phyloP scores from a whole-genome alignment of 2,888 invertebrate genomes.

The Melikaiella ostensackeni region DNA sequence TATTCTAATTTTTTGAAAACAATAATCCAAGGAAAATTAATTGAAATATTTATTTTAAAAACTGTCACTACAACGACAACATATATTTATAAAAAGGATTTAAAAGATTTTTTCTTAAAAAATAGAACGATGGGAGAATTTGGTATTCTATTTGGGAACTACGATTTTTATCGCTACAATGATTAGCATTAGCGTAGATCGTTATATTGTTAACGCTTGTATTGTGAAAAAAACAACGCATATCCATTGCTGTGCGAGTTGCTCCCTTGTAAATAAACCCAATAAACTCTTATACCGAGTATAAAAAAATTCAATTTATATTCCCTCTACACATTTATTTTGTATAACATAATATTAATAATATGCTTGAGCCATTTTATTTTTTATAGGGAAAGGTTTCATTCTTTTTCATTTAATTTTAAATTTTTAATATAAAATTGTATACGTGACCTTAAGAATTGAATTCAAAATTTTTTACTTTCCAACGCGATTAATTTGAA shows the following conservation, averaged over 20 bases:
- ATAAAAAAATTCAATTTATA: conserved; percentile 50
- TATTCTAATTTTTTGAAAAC: neutral
- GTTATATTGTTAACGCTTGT: conserved; percentile 73
- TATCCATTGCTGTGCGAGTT: conserved; percentile 70
- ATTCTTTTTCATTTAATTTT: no score
- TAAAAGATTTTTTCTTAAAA: neutral
- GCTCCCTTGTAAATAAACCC: conserved; percentile 71
- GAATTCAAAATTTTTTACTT: no score
- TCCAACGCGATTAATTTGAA: no score
- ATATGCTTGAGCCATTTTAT: no score
- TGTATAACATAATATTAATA: neutral
- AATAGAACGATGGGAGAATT: conserved; percentile 22
- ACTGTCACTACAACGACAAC: no score
- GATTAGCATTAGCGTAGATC: conserved; percentile 71
- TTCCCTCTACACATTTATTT: conserved; percentile 19
- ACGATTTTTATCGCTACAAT: conserved; percentile 65
- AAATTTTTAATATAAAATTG: no score
- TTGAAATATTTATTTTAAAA: neutral
- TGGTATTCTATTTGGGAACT: conserved; percentile 55
- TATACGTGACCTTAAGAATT: no score
- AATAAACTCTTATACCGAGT: conserved; percentile 72
- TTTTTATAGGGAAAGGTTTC: no score
- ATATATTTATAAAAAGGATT: no score
- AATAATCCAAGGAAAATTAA: neutral
- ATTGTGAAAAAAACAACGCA: conserved; percentile 64